Conservation (phyloP, 2,888 invertebrate genomes). For the Pyrrhia umbra region DNA sequence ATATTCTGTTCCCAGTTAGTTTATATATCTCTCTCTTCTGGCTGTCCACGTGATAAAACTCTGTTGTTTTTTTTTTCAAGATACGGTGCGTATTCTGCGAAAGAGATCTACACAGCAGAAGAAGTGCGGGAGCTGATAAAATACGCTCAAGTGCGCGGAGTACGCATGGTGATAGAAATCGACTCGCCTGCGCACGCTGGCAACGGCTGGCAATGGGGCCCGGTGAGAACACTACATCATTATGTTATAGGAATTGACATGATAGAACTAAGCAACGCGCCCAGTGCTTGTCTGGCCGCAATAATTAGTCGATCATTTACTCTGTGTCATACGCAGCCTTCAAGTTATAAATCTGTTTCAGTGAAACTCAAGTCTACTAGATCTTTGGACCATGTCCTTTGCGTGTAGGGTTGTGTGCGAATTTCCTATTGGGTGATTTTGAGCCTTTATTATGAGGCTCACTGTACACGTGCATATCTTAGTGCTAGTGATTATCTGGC, state of each 20-base stretch:
- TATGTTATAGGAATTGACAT: background rate
- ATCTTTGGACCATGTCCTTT: too few relatives aligned
- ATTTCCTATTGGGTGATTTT: too few relatives aligned
- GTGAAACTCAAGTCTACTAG: too few relatives aligned
- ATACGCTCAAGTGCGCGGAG: conserved; percentile 95
- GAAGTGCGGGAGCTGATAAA: conserved; percentile 92
- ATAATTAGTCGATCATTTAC: too few relatives aligned
- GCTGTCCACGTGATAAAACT: background rate
- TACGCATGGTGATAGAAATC: conserved; percentile 96
- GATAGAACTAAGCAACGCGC: too few relatives aligned
- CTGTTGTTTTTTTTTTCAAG: conserved; percentile 73
- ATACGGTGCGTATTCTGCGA: conserved; percentile 93
- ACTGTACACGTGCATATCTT: background rate
- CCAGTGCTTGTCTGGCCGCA: too few relatives aligned
- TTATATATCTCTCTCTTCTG: too few relatives aligned
- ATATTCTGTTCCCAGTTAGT: background rate
- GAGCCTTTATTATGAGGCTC: too few relatives aligned
- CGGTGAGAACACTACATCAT: conserved; percentile 67
- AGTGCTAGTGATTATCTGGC: background rate
- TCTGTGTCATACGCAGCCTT: too few relatives aligned
- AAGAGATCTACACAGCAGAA: conserved; percentile 92
- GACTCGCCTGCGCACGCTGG: conserved; percentile 97
- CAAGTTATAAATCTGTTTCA: too few relatives aligned
- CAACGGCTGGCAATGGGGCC: conserved; percentile 96
- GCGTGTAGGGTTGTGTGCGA: too few relatives aligned